Conservation (phyloP, 2,113 vertebrate species). For the Saimiri boliviensis region DNA sequence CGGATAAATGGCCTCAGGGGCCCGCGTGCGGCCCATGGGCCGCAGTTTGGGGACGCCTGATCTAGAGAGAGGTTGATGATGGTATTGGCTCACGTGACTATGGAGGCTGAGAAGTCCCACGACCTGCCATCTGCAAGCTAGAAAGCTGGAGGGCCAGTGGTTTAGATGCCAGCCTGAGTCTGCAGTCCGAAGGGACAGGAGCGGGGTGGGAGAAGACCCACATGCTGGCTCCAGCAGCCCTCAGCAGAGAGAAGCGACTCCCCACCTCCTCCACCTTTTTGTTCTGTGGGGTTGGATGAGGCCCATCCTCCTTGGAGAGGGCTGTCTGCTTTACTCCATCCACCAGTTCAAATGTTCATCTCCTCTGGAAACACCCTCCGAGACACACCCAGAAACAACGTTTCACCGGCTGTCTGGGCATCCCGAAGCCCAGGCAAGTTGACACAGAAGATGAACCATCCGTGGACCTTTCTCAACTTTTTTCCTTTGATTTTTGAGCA, state of each 20-base stretch:
- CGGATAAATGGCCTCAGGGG: too few species aligned
- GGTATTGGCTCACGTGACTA: fast-evolving
- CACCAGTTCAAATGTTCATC: fast-evolving
- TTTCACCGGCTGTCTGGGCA: not conserved
- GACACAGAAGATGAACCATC: not conserved
- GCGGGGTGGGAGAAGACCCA: not conserved
- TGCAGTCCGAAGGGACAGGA: not conserved
- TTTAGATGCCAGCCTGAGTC: not conserved
- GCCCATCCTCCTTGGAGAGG: too few species aligned
- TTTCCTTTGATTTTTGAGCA: not conserved
- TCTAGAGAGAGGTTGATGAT: too few species aligned
- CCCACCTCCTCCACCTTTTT: too few species aligned
- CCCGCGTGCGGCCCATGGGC: too few species aligned
- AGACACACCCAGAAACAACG: not conserved
- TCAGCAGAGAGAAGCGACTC: not conserved
- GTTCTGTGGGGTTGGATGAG: fast-evolving
- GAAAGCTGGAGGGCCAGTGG: not conserved
- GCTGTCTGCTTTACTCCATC: not conserved
- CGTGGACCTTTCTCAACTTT: not conserved
- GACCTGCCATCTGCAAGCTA: fast-evolving
- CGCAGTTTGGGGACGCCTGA: too few species aligned
- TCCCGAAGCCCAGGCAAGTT: not conserved
- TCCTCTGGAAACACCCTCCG: too few species aligned
- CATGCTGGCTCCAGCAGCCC: not conserved
- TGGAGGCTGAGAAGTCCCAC: not conserved